Evolutionary conservation across 2,113 vertebrate species (phyloP), one percentile per base, ranked within the genome.

Genomic region (Dicentrarchus labrax): DNA sequence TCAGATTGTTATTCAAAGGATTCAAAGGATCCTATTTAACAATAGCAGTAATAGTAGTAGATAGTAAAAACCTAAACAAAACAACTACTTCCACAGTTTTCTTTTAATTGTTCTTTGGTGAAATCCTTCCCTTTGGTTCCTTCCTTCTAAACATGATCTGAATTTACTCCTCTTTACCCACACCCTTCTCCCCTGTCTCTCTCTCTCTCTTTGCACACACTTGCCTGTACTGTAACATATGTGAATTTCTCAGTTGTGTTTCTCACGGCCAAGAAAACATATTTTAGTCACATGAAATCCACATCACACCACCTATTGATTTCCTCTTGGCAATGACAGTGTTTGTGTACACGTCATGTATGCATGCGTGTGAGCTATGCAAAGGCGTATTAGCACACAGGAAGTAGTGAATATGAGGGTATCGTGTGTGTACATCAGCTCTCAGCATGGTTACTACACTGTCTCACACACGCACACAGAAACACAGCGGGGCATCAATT

Each of bases 261-360:
- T 90, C 66, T 83, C 84, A 70, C 53, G 22, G 75, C 75, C 91
- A 83, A 69, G 57, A 94, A 91, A 97, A 93, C 95, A 94, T 91
- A 73, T 89, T 89, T 87, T 43, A 51, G 47, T 86, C 75, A 80
- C 72, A 77, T 71, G 50, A 66, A 72, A 75, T 90, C 47, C 61
- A 69, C 76, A 72, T 74, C 41, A 36, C 64, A 86, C 75, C 81
- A 87, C 50, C 66, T 86, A 79, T 76, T 75, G 48, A 83, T 78
- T 84, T 81, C 78, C 71, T 77, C 68, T 71, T 83, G 81, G 78
- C 86, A 79, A 43, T 7, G 11, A 8, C 16, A 7, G 43, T 61
- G 80, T 86, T 36, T 81, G 39, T 70, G 60, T 59, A 6, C 0
- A 2, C 0, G 7, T 82, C 36, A 30, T 60, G 2, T 57, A 36